These are phyloP conservation scores for Papilio helenus DNA, from an alignment of 1,140 invertebrate genomes.

Conservation along the genomic window DNA sequence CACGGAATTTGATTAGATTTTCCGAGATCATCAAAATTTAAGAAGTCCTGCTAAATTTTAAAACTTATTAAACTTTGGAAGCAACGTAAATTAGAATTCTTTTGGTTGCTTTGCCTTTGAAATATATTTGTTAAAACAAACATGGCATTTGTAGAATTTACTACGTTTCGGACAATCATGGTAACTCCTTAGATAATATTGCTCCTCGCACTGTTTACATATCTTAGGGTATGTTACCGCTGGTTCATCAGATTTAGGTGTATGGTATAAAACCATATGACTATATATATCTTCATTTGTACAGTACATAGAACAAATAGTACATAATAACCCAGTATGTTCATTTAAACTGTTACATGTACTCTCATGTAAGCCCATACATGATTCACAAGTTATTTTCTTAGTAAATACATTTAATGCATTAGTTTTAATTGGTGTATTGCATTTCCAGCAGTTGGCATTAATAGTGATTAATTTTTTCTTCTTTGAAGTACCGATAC, in stretches of 20 bases:
- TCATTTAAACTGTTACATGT: neutral
- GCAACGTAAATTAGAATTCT: constrained; percentile 24
- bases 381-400: neutral
- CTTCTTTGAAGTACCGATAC: neutral
- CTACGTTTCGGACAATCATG: constrained; percentile 4
- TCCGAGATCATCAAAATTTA: constrained; percentile 21
- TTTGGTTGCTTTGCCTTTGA: constrained; percentile 19
- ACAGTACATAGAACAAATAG: neutral
- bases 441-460: constrained; percentile 24
- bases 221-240: neutral
- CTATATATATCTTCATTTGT: neutral
- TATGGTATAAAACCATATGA: neutral
- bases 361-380: neutral
- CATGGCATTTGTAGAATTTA: neutral
- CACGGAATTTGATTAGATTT: constrained; percentile 19
- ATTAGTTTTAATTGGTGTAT: neutral
- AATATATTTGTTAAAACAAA: constrained; percentile 5
- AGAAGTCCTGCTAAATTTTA: constrained; percentile 24
- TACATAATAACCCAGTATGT: neutral
- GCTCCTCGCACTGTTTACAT: neutral
- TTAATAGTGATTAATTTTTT: neutral
- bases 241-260: constrained; percentile 8
- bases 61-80: constrained; percentile 28
- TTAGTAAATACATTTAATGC: neutral
- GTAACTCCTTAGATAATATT: neutral